Evolutionary conservation across 2,888 invertebrate species (phyloP).

Genomic region (Drosophila macrospina): DNA sequence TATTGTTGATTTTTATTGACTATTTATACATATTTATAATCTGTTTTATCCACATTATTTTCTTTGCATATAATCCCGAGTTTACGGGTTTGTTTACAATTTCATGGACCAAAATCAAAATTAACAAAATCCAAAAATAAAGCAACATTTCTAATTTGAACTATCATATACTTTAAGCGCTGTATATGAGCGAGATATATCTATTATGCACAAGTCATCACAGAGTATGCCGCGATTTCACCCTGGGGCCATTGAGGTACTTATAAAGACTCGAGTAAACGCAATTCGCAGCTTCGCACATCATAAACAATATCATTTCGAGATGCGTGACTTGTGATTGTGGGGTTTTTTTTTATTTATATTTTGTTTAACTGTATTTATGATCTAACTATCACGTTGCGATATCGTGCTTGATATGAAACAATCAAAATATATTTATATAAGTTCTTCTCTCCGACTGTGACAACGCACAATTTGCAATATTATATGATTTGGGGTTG

Average conservation of each 20-base stretch:
- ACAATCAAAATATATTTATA: background rate
- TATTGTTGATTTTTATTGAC: background rate
- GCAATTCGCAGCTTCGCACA: conserved; percentile 49
- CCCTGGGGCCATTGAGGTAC: conserved; percentile 30
- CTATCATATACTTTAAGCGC: conserved; percentile 14
- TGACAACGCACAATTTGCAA: background rate
- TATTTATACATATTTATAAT: background rate
- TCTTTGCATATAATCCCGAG: background rate
- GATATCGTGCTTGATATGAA: conserved; percentile 35
- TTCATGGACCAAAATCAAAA: too few relatives aligned
- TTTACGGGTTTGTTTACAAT: background rate
- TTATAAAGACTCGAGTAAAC: conserved; percentile 18
- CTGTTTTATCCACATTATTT: background rate
- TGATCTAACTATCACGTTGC: conserved; percentile 40
- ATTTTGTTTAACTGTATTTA: conserved; percentile 23
- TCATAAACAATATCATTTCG: conserved; percentile 58
- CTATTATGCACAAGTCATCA: background rate
- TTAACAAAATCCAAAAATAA: background rate
- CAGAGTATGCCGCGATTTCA: conserved; percentile 34
- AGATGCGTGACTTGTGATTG: conserved; percentile 60
- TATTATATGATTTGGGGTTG: conserved; percentile 23
- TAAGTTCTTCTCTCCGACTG: conserved; percentile 17
- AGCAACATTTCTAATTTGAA: background rate
- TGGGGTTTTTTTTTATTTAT: background rate
- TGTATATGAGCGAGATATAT: background rate